phyloP scores from a whole-genome alignment of 2,797 vertebrate species.

The Anableps anableps region DNA sequence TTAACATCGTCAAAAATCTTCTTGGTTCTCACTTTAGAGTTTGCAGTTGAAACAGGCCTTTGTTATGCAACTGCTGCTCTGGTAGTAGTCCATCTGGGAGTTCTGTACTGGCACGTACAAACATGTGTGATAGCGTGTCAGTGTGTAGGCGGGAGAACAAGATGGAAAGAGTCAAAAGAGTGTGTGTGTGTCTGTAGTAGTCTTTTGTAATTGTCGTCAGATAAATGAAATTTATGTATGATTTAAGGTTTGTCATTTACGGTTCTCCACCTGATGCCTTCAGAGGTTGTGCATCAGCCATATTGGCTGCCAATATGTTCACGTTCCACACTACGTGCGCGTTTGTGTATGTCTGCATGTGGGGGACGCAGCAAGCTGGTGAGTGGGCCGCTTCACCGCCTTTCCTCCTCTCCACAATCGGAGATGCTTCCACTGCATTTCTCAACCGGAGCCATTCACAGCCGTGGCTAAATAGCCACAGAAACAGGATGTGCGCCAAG shows the following conservation, averaged over 20 bases:
- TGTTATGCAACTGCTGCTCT: constrained; percentile 71
- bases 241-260: constrained; percentile 25
- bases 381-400: constrained; percentile 71
- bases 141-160: constrained; percentile 62
- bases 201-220: constrained; percentile 12
- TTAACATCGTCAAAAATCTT: constrained; percentile 17
- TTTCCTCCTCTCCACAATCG: constrained; percentile 47
- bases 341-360: constrained; percentile 38
- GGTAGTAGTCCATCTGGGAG: constrained; percentile 78
- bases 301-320: constrained; percentile 3
- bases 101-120: constrained; percentile 66
- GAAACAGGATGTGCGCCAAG: constrained; percentile 71
- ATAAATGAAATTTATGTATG: constrained; percentile 30
- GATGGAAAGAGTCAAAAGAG: constrained; percentile 68
- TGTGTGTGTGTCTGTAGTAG: constrained; percentile 28
- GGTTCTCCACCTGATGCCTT: constrained; percentile 37
- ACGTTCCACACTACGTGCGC: not conserved
- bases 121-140: constrained; percentile 62
- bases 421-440: constrained; percentile 56
- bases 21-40: constrained; percentile 37
- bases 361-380: constrained; percentile 74
- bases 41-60: constrained; percentile 61
- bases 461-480: constrained; percentile 62
- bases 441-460: constrained; percentile 65
- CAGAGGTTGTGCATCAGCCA: constrained; percentile 1